Evolutionary conservation across 2,113 vertebrate genomes (phyloP).

Genomic region (Pomatostomus ruficeps): DNA sequence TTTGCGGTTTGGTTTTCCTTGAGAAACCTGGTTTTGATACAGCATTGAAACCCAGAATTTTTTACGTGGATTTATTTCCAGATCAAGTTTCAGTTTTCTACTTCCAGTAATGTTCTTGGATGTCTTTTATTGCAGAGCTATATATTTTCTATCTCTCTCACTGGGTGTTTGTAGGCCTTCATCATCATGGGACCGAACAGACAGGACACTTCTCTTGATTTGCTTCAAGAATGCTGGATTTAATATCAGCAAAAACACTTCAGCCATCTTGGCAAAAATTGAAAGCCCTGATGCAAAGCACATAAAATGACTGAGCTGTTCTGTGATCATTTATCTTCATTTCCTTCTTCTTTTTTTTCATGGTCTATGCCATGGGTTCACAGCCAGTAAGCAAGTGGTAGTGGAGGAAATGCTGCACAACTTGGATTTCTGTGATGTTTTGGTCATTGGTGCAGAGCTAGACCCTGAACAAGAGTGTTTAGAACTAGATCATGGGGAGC

Average conservation of each 20-base stretch:
- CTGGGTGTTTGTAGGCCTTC: neutral
- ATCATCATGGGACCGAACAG: neutral
- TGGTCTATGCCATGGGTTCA: neutral
- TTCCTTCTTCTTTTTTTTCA: neutral
- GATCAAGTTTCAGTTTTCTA: neutral
- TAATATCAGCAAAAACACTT: neutral
- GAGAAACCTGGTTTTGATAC: neutral
- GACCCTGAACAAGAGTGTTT: slow-evolving; percentile 83
- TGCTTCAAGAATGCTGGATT: neutral
- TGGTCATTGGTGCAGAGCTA: slow-evolving; percentile 88
- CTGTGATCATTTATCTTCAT: neutral
- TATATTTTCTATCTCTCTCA: neutral
- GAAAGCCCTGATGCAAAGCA: neutral
- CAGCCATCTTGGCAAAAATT: neutral
- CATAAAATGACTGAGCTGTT: neutral
- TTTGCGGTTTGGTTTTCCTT: neutral
- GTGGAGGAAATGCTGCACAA: slow-evolving; percentile 91
- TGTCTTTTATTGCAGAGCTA: neutral
- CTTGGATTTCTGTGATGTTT: slow-evolving; percentile 94
- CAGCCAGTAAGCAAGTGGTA: slow-evolving; percentile 72
- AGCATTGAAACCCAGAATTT: neutral
- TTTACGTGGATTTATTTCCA: neutral
- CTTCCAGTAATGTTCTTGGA: neutral
- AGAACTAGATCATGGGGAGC: slow-evolving; percentile 75
- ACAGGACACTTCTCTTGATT: neutral